Base-by-base conservation (phyloP, 2,888 invertebrate genomes). In the Cistogaster globosa region DNA sequence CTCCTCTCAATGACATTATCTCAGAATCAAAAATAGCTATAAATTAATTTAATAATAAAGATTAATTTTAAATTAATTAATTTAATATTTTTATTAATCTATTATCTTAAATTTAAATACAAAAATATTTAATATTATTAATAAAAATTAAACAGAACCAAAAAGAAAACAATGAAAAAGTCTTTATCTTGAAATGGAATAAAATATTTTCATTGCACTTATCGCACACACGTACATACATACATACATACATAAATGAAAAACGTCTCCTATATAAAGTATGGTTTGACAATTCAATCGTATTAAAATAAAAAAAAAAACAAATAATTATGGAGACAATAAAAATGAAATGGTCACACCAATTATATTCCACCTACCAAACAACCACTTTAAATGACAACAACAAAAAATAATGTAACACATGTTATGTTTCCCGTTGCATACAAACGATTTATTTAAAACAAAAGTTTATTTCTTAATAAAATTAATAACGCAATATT, bases 361-460 rank as follows among this genome's bases (percentile, higher is more conserved):
- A 20, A 20, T n/a, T 45, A 36, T 14, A 36, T 9, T 20, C 57
- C 38, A 60, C 48, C 32, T 48, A 57, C 57, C 1, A 22, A 16
- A 16, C 51, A 53, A n/a, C n/a, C 18, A 53, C 22, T 63, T n/a
- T 9, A 38, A 53, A 18, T 60, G 60, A 45, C 78, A 60, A 53
- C 16, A 67, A 20, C 55, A 45, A 58, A 7, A 7, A 60, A 58
- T 65, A 42, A 16, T 32, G 67, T 42, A 77, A 83, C 76, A 83
- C 67, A 76, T 84, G 76, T 80, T 72, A 14, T 55, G 62, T 62
- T 74, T 84, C 84, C 72, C 77, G 68, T 55, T 77, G 72, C 62
- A 72, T 84, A 81, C 57, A 81, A 81, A 72, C 32, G 68, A 75
- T 75, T 57, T 79, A 58, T 63, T 69, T 63, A 57, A 69, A 83